Conservation (phyloP, 30 jellyfish, hydroid and myxozoan species). For the Hydractinia symbiolongicarpus region DNA sequence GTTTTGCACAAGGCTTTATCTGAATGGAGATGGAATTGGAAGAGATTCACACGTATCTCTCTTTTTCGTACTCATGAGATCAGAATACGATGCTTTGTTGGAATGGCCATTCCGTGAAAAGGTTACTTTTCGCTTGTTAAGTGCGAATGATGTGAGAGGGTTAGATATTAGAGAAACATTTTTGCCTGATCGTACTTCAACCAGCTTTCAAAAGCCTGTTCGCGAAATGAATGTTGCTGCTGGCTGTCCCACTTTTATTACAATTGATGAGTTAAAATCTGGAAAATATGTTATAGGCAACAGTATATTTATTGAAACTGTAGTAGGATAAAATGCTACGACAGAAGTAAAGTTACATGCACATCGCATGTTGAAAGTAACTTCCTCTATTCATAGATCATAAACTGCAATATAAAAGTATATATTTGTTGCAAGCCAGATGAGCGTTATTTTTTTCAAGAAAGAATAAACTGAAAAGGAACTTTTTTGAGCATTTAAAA, state of each 20-base stretch:
- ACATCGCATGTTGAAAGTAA: too few species aligned
- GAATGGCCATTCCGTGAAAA: slow-evolving; percentile 83
- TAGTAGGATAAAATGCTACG: too few species aligned
- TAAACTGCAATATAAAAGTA: too few species aligned
- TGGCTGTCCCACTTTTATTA: slow-evolving; percentile 72
- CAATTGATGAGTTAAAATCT: slow-evolving; percentile 20
- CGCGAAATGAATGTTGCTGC: slow-evolving; percentile 84
- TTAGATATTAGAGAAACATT: slow-evolving; percentile 41
- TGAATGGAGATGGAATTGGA: slow-evolving; percentile 96
- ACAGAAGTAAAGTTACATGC: too few species aligned
- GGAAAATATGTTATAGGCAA: too few species aligned
- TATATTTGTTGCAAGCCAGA: too few species aligned
- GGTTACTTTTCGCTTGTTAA: slow-evolving; percentile 51
- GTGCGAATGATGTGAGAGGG: slow-evolving; percentile 34
- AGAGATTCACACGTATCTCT: slow-evolving; percentile 60
- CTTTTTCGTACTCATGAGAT: slow-evolving; percentile 74
- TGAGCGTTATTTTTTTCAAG: too few species aligned
- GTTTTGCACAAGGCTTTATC: slow-evolving; percentile 71
- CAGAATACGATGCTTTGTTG: slow-evolving; percentile 74
- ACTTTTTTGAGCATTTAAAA: too few species aligned
- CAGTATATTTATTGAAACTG: too few species aligned
- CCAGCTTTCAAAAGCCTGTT: slow-evolving; percentile 81
- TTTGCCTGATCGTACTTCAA: slow-evolving; percentile 71
- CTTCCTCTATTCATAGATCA: too few species aligned
- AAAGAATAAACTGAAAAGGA: too few species aligned